Percentiles rank a stretch among this genome's conserved stretches.
These are phyloP conservation scores for Phrynosoma platyrhinos DNA, from an alignment of 2,113 vertebrate genomes.

Conservation along the genomic window DNA sequence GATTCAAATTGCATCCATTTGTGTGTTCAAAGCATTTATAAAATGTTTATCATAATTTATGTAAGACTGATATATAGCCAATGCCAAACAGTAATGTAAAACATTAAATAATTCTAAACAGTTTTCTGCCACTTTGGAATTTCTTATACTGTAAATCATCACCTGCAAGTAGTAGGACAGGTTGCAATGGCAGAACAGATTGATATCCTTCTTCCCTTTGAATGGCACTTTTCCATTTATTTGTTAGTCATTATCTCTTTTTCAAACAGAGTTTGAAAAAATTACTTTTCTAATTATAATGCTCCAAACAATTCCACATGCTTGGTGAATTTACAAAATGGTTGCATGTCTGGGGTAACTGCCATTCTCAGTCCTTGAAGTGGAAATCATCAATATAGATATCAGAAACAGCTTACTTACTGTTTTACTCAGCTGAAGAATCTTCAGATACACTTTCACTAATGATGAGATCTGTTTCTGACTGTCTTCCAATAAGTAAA, in stretches of 20 bases:
- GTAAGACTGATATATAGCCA: conserved; percentile 46
- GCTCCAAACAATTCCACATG: not conserved
- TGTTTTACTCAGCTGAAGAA: accelerated
- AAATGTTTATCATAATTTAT: conserved; percentile 34
- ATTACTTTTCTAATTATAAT: not conserved
- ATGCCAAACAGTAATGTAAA: conserved; percentile 55
- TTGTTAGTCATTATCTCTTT: not conserved
- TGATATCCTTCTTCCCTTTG: not conserved
- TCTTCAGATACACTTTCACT: not conserved
- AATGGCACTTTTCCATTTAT: not conserved
- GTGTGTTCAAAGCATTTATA: conserved; percentile 62
- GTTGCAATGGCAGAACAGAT: not conserved
- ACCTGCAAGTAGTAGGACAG: not conserved
- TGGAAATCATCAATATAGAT: accelerated
- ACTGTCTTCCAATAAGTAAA: not conserved
- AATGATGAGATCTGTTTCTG: not conserved
- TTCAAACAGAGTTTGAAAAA: not conserved
- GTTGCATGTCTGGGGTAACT: accelerated
- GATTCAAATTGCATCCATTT: conserved; percentile 52
- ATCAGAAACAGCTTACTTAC: not conserved
- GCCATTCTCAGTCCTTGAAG: not conserved
- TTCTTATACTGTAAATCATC: conserved; percentile 21
- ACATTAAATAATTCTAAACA: conserved; percentile 46
- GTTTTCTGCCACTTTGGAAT: not conserved
- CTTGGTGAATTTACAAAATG: not conserved